Evolutionary conservation across 2,797 vertebrate species (phyloP).

Genomic region (Alauda arvensis): DNA sequence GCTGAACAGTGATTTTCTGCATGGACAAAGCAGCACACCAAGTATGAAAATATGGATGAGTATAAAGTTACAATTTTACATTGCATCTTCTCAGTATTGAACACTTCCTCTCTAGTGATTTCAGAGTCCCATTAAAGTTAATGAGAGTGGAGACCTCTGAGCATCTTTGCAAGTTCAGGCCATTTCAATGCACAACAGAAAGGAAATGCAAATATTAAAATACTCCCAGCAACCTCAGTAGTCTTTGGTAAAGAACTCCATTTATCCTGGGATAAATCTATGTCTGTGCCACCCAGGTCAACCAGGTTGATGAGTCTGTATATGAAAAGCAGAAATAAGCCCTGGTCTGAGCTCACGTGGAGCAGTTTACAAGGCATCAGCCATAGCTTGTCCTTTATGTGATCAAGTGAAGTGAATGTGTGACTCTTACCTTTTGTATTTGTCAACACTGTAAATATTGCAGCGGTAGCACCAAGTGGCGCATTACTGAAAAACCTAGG

Average conservation of each 20-base stretch:
- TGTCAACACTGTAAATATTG: neutral
- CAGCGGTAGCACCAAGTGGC: neutral
- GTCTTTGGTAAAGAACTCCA: neutral
- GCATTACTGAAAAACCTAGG: neutral
- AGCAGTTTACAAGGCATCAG: neutral
- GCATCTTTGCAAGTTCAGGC: conserved; percentile 53
- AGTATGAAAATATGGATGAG: conserved; percentile 11
- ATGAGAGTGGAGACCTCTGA: conserved; percentile 60
- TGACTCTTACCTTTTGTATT: neutral
- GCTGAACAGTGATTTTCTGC: neutral
- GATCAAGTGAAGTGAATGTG: neutral
- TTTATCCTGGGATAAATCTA: neutral
- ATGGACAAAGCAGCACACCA: neutral
- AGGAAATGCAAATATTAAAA: conserved; percentile 48
- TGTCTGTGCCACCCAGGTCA: neutral
- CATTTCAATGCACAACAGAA: conserved; percentile 24
- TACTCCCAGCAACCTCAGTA: neutral
- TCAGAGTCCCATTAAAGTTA: conserved; percentile 59
- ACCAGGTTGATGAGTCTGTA: neutral
- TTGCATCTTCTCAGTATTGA: conserved; percentile 48
- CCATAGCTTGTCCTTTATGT: neutral
- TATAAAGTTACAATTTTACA: conserved; percentile 30
- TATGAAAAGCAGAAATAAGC: neutral
- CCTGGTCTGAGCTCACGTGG: neutral
- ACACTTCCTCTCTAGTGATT: conserved; percentile 55